Conservation (phyloP, 2,888 invertebrate genomes). For the Caenorhabditis sp. region DNA sequence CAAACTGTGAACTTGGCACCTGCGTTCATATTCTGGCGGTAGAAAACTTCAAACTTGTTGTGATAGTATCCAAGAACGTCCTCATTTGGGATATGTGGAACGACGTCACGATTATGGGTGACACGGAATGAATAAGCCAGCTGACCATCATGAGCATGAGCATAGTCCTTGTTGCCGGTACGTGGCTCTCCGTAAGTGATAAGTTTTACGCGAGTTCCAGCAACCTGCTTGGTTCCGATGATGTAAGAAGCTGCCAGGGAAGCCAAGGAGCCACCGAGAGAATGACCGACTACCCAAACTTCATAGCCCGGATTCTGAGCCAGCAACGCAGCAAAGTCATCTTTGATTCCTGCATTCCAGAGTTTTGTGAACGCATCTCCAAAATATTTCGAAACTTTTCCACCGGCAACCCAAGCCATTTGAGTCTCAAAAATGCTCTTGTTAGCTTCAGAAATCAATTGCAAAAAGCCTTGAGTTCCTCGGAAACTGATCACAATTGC, state of each 20-base stretch:
- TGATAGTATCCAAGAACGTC: conserved; percentile 72
- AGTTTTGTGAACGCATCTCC: conserved; percentile 70
- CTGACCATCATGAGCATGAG: conserved; percentile 71
- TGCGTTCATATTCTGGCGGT: conserved; percentile 66
- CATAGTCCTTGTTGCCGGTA: conserved; percentile 72
- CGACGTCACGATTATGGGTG: conserved; percentile 74
- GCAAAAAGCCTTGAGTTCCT: conserved; percentile 73
- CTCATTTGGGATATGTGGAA: conserved; percentile 74
- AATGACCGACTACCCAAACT: conserved; percentile 75
- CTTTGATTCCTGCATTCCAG: conserved; percentile 73
- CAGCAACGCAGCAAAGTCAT: conserved; percentile 63
- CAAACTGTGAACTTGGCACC: conserved; percentile 57
- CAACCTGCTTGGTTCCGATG: conserved; percentile 59
- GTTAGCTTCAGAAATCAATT: conserved; percentile 74
- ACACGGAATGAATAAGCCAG: conserved; percentile 70
- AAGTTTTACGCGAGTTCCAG: conserved; percentile 65
- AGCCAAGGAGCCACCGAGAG: conserved; percentile 76
- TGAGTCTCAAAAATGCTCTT: conserved; percentile 67
- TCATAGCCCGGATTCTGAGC: conserved; percentile 68
- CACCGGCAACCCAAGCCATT: conserved; percentile 71
- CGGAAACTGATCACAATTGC: conserved; percentile 78
- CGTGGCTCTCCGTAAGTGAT: conserved; percentile 76
- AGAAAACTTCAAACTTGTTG: conserved; percentile 71
- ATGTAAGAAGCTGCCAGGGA: conserved; percentile 73
- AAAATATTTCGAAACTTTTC: conserved; percentile 75